Percentiles rank a stretch among this genome's conserved stretches.
Evolutionary conservation across 2,113 vertebrate species (phyloP).

Genomic region (Mormyrus lacerda): DNA sequence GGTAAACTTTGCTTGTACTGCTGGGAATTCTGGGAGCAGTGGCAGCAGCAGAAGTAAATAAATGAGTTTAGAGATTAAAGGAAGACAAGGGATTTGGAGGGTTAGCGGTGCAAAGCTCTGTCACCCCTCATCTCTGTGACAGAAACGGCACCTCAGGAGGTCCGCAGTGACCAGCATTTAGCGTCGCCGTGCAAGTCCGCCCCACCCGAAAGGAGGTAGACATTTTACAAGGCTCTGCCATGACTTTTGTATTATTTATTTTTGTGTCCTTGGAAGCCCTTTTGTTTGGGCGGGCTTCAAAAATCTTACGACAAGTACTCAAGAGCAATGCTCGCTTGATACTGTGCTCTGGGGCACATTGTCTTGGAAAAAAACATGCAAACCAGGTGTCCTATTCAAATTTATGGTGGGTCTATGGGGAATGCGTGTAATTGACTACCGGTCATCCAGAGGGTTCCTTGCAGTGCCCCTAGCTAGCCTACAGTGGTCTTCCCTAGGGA

Average conservation of each 20-base stretch:
- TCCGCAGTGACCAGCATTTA: background rate
- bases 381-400: background rate
- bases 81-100: background rate
- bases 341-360: background rate
- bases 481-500: background rate
- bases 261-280: background rate
- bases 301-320: background rate
- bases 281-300: background rate
- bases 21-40: background rate
- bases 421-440: background rate
- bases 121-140: background rate
- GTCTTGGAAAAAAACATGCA: background rate
- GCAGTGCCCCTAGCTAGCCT: background rate
- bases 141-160: background rate
- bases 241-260: background rate
- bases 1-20: background rate
- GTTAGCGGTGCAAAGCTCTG: background rate
- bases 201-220: background rate
- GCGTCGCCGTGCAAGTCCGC: background rate
- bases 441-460: background rate
- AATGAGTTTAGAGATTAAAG: background rate
- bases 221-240: background rate
- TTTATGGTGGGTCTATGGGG: background rate
- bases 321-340: background rate
- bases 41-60: background rate